These are phyloP conservation scores for Turnix velox DNA, from an alignment of 2,113 vertebrate species.

Conservation along the genomic window DNA sequence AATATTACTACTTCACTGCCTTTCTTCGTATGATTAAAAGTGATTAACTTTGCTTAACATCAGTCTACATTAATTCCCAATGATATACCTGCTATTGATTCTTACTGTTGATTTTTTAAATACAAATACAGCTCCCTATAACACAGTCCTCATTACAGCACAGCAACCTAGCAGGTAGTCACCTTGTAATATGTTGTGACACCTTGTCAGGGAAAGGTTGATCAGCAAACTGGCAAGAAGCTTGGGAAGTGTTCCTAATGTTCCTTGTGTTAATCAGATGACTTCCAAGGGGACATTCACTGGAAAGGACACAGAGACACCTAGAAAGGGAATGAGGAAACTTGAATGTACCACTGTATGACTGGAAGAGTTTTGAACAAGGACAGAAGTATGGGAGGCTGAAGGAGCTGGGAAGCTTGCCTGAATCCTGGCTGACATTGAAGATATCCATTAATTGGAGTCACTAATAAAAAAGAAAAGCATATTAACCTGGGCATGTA, in stretches of 20 bases:
- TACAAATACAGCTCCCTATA: not conserved
- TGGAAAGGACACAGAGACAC: not conserved
- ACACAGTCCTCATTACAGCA: not conserved
- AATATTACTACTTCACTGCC: not conserved
- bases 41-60: not conserved
- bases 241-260: not conserved
- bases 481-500: too few species aligned
- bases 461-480: not conserved
- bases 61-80: not conserved
- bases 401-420: not conserved
- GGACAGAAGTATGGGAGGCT: too few species aligned
- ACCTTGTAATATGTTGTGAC: not conserved
- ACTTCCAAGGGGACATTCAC: not conserved
- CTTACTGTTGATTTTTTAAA: not conserved
- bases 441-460: not conserved
- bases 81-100: not conserved
- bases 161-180: not conserved
- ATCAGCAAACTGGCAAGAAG: not conserved
- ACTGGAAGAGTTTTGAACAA: not conserved
- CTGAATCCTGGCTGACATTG: not conserved
- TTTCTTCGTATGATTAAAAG: constrained; percentile 10
- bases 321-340: not conserved
- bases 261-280: not conserved
- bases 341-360: not conserved
- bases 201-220: not conserved